phyloP scores from a whole-genome alignment of 2,113 vertebrate species.

The Bubo blakistoni region DNA sequence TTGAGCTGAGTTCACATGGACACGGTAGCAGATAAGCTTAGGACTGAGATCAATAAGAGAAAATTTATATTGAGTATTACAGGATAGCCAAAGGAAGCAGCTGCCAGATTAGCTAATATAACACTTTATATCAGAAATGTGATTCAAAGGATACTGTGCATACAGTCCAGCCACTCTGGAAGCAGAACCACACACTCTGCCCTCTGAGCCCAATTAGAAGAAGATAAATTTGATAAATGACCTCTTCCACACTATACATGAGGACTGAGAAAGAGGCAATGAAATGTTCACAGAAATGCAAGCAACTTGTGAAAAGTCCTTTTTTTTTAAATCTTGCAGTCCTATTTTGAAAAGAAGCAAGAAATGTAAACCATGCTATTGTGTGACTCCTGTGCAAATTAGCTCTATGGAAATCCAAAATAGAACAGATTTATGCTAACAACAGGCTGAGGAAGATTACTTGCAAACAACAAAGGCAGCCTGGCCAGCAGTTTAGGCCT shows the following conservation, averaged over 20 bases:
- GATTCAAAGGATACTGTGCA: not conserved
- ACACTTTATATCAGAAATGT: not conserved
- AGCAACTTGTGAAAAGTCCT: not conserved
- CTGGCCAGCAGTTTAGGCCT: conserved; percentile 50
- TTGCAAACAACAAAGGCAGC: conserved; percentile 60
- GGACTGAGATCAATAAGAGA: not conserved
- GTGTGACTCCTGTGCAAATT: conserved; percentile 18
- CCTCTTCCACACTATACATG: not conserved
- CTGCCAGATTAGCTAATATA: not conserved
- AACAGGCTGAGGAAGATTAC: conserved; percentile 49
- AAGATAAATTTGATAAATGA: not conserved
- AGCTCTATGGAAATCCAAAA: conserved; percentile 45
- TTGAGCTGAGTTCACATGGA: not conserved
- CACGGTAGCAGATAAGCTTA: not conserved
- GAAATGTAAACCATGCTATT: conserved; percentile 33
- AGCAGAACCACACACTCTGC: not conserved
- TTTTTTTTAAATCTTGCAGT: not conserved
- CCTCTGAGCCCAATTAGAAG: not conserved
- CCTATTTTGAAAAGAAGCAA: not conserved
- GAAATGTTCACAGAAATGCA: conserved; percentile 1
- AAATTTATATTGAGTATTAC: not conserved
- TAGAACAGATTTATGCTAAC: conserved; percentile 57
- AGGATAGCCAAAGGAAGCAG: not conserved
- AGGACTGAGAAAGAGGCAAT: not conserved
- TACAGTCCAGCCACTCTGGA: accelerated